Conservation (phyloP, 1,140 invertebrate genomes). For the Papilio helenus region DNA sequence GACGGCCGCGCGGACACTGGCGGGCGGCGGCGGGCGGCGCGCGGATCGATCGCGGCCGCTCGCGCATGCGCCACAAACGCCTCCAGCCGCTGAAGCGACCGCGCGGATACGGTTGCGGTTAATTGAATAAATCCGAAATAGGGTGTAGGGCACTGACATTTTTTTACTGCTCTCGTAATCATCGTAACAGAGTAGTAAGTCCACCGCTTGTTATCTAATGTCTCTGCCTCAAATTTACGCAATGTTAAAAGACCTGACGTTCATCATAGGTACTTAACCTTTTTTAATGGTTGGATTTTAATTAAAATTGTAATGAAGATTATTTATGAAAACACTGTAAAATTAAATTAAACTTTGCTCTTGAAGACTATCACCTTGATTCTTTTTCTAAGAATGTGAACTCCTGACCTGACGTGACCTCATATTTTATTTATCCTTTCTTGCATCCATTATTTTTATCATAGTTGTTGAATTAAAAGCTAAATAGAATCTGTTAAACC, state of each 20-base stretch:
- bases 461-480: neutral
- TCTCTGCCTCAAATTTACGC: neutral
- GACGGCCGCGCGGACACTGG: constrained; percentile 74
- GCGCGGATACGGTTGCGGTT: constrained; percentile 43
- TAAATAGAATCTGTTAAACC: neutral
- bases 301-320: neutral
- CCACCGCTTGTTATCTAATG: neutral
- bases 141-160: constrained; percentile 35
- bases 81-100: constrained; percentile 64
- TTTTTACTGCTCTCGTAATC: constrained; percentile 22
- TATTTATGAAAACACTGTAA: neutral
- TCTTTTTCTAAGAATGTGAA: neutral
- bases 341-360: neutral
- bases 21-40: constrained; percentile 50
- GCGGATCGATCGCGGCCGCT: constrained; percentile 60
- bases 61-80: constrained; percentile 63
- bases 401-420: neutral
- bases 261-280: neutral
- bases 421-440: neutral
- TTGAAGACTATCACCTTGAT: neutral
- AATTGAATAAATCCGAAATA: constrained; percentile 44
- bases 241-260: neutral
- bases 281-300: neutral
- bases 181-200: constrained; percentile 7
- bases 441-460: neutral